Base-by-base conservation (phyloP, 2,797 vertebrate genomes). In the Telmatherina bonti region DNA sequence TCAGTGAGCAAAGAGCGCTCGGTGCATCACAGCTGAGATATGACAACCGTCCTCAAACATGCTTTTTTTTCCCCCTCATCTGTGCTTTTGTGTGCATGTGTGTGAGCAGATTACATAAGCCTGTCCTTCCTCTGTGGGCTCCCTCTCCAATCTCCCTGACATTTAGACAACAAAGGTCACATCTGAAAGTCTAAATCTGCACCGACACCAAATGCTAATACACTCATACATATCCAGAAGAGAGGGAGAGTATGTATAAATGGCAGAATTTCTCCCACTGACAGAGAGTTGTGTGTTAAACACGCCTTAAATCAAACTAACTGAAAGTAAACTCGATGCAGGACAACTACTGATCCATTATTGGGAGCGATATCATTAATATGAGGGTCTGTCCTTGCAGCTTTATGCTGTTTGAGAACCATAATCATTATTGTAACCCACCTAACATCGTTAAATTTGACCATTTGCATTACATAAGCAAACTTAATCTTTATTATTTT, bases 131-230 rank as follows among this genome's bases (percentile, higher is more conserved):
- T 91, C 91, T 84, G 86, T 90, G 86, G 90, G 88, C 89, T 91
- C 89, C 82, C 90, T 88, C 88, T 85, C 84, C 89, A 88, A 90
- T 88, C 90, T 91, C 89, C 67, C 86, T 95, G 94, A 93, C 94
- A 95, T 95, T 95, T 95, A 93, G 91, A 95, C 92, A 94, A 93
- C 92, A 94, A 95, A 94, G 94, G 94, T 95, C 94, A 93, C 92
- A 95, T 94, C 90, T 94, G 89, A 94, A 95, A 94, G 92, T 94
- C 90, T 92, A 94, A 93, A 94, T 94, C 88, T 91, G 88, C 84
- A 84, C 87, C 90, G 89, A 92, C 89, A 92, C 90, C 91, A 91
- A 53, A 93, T 92, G 89, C 88, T 92, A 92, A 93, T 92, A 81
- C 76, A 79, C 84, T 91, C 87, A 91, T 93, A 85, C 90, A 93